Percentiles rank a stretch among this genome's conserved stretches.
These are phyloP conservation scores for Morone saxatilis DNA, from an alignment of 2,113 vertebrate genomes.

Conservation along the genomic window DNA sequence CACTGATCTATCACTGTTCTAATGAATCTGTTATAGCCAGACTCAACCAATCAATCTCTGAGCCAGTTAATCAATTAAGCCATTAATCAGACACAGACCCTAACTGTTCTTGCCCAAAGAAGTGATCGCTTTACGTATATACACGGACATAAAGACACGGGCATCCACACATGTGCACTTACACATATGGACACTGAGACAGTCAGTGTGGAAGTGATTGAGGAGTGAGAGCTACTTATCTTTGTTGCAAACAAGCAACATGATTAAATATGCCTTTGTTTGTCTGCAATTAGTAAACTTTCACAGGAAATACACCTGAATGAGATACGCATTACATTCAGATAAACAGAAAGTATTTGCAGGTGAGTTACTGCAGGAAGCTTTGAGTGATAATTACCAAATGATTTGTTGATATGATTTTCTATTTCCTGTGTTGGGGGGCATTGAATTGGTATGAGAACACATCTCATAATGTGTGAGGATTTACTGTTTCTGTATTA, in stretches of 20 bases:
- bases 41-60: slow-evolving; percentile 70
- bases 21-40: slow-evolving; percentile 77
- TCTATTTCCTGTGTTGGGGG: slow-evolving; percentile 12
- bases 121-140: slow-evolving; percentile 61
- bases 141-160: slow-evolving; percentile 27
- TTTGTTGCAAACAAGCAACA: neutral
- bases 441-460: slow-evolving; percentile 3
- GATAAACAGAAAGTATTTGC: slow-evolving; percentile 11
- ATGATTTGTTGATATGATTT: neutral
- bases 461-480: neutral
- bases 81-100: slow-evolving; percentile 68
- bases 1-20: slow-evolving; percentile 76
- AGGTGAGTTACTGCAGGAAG: slow-evolving; percentile 2
- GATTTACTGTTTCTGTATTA: neutral
- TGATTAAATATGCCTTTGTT: slow-evolving; percentile 29
- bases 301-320: slow-evolving; percentile 1
- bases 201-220: neutral
- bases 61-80: slow-evolving; percentile 71
- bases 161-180: slow-evolving; percentile 6
- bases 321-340: slow-evolving; percentile 4
- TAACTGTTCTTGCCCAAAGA: slow-evolving; percentile 51
- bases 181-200: neutral
- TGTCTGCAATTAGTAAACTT: slow-evolving; percentile 1
- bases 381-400: neutral
- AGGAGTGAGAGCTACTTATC: slow-evolving; percentile 7